phyloP scores from a whole-genome alignment of 92 coral and sea anemone species.

The Palythoa grandiflora region DNA sequence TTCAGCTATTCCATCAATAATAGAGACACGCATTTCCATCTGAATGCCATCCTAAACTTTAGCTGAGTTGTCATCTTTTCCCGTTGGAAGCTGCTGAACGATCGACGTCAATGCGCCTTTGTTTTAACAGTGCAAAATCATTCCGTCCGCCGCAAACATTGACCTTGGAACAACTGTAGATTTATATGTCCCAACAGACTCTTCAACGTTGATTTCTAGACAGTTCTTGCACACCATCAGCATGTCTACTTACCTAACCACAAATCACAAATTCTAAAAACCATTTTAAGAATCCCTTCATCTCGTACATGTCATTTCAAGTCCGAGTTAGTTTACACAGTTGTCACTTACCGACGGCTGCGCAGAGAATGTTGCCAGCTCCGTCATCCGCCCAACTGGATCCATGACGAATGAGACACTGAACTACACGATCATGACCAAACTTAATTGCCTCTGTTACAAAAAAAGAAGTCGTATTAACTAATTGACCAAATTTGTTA shows the following conservation, averaged over 20 bases:
- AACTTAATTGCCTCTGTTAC: conserved; percentile 80
- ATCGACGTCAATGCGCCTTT: conserved; percentile 20
- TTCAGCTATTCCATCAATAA: neutral
- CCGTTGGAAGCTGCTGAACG: conserved; percentile 27
- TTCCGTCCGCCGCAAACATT: conserved; percentile 57
- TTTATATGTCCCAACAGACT: conserved; percentile 32
- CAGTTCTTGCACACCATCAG: conserved; percentile 38
- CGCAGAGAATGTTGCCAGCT: conserved; percentile 82
- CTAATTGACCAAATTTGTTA: too few species aligned
- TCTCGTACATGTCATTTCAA: too few species aligned
- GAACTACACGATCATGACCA: conserved; percentile 84
- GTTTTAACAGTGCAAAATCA: conserved; percentile 39
- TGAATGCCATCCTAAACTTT: neutral
- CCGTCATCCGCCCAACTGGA: conserved; percentile 94
- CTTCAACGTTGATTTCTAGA: neutral
- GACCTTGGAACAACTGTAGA: conserved; percentile 12
- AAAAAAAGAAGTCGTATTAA: neutral
- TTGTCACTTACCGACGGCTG: conserved; percentile 78
- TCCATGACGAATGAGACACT: conserved; percentile 89
- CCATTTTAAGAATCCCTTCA: too few species aligned
- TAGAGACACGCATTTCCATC: conserved; percentile 33
- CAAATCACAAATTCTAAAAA: too few species aligned
- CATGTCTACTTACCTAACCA: neutral
- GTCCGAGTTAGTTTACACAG: too few species aligned
- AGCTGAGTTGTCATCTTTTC: conserved; percentile 10